phyloP scores from a whole-genome alignment of 1,140 invertebrate genomes.

The Caenorhabditis elegans region WBcel235 BX284606.5:10277001-10277500 shows the following conservation, averaged over 20 bases:
- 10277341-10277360: no score
- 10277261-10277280: not conserved
- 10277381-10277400: no score
- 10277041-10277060: no score
- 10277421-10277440: not conserved
- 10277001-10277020: no score
- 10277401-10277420: not conserved
- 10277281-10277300: constrained; percentile 16
- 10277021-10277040: no score
- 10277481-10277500: not conserved
- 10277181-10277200: no score
- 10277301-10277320: not conserved
- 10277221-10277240: not conserved
- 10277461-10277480: constrained; percentile 17
- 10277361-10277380: no score
- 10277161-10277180: not conserved
- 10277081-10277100: not conserved
- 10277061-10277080: not conserved
- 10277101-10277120: not conserved
- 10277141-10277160: constrained; percentile 7
- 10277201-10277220: not conserved
- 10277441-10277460: not conserved
- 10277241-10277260: constrained; percentile 9
- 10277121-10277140: not conserved
- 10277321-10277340: not conserved